Evolutionary conservation across 1,140 invertebrate species (phyloP).

Genomic region (Drosophila ironensis): DNA sequence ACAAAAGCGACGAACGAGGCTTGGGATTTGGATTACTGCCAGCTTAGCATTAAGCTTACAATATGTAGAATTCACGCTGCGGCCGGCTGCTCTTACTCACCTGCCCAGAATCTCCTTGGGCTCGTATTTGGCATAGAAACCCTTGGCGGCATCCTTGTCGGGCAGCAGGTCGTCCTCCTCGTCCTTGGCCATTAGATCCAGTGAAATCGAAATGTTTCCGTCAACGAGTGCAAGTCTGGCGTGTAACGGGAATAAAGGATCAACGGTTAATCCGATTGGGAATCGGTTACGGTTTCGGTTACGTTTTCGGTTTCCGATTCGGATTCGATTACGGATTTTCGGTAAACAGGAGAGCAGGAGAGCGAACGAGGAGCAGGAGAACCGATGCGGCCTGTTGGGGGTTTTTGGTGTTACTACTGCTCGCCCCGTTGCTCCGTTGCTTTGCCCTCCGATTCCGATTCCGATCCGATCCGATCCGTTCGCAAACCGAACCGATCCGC

Average conservation of each 20-base stretch:
- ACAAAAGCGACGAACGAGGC: constrained; percentile 31
- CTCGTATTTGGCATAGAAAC: constrained; percentile 99
- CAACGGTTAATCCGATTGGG: background rate
- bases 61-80: background rate
- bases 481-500: background rate
- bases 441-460: too few relatives aligned
- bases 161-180: constrained; percentile 92
- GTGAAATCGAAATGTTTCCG: constrained; percentile 81
- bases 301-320: too few relatives aligned
- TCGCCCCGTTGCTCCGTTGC: too few relatives aligned
- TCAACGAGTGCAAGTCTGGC: background rate
- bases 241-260: background rate
- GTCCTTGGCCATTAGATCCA: constrained; percentile 85
- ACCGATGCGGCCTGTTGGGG: constrained; percentile 3
- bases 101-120: constrained; percentile 98
- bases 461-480: too few relatives aligned
- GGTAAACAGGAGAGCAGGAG: too few relatives aligned
- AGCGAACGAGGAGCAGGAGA: background rate
- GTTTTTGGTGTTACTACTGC: too few relatives aligned
- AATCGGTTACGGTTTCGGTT: too few relatives aligned
- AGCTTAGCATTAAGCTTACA: constrained; percentile 27
- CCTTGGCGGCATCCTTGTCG: constrained; percentile 94
- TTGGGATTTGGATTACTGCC: constrained; percentile 49
- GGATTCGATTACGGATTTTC: too few relatives aligned
- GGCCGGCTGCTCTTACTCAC: constrained; percentile 84